Base-by-base conservation (phyloP, 2,888 invertebrate genomes). In the Aphidius colemani region DNA sequence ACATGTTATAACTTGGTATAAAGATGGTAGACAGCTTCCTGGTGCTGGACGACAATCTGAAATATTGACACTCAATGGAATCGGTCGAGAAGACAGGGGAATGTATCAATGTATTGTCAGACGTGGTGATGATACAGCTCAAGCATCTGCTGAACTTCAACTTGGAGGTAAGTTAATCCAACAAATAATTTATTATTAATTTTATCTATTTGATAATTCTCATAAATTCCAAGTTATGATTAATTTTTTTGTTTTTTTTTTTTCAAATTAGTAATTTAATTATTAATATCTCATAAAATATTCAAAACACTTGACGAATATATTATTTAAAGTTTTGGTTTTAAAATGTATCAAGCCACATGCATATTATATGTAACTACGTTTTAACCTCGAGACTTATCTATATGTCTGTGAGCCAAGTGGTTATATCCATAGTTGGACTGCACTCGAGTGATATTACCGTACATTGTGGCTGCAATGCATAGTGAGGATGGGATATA, bases 41-140 rank as follows among this genome's bases (percentile, higher is more conserved):
- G 88, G 87, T 63, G 87, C 89, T 7, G 88, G 89, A 7, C 84
- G 90, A 69, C 88, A 88, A 67, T 86, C 87, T 55, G 90, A 90
- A 72, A 85, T 87, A 46, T 77, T 90, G 60, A 84, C 88, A 59
- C 85, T 91, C 71, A 86, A 87, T 69, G 87, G 88, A 64, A 90
- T 91, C 50, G 88, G 88, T 48, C 84, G 90, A 60, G 90, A 90
- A 74, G 90, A 91, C 78, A 85, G 89, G 65, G 91, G 91, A 71
- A 90, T 91, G 89, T 91, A 91, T 78, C 91, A 91, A 78, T 91
- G 91, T 78, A 85, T 91, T 67, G 90, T 89, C 7, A 83, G 90
- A 66, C 83, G 90, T 68, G 86, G 89, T 44, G 90, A 90, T 77
- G 90, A 90, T 75, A 90, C 90, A 3, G 90, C 90, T 40, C 92